Percentiles rank a stretch among this genome's conserved stretches.
These are phyloP conservation scores for Lophius americanus DNA, from an alignment of 2,797 vertebrate species.

Conservation along the genomic window DNA sequence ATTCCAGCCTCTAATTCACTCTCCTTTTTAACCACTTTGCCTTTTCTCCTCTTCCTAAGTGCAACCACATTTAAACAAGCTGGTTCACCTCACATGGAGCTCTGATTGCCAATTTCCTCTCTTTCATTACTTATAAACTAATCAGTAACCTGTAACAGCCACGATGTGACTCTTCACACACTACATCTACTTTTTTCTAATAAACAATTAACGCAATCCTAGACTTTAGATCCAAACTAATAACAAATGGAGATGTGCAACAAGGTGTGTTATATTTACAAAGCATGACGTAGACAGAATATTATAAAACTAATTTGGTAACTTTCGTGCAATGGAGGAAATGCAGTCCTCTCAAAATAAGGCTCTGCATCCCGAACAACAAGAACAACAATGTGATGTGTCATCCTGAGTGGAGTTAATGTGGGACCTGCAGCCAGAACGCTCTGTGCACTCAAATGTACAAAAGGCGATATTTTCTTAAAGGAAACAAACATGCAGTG, in stretches of 20 bases:
- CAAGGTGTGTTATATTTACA: not conserved
- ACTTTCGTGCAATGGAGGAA: not conserved
- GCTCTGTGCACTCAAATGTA: constrained; percentile 65
- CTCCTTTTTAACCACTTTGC: constrained; percentile 10
- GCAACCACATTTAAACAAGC: constrained; percentile 46
- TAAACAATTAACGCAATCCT: not conserved
- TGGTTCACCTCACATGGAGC: constrained; percentile 43
- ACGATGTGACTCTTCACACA: constrained; percentile 9
- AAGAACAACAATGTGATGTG: constrained; percentile 37
- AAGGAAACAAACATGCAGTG: constrained; percentile 84
- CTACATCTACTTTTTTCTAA: constrained; percentile 1
- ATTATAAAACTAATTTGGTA: not conserved
- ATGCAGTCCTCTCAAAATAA: constrained; percentile 5
- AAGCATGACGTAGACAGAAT: not conserved
- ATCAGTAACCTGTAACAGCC: constrained; percentile 50
- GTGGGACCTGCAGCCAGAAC: constrained; percentile 59
- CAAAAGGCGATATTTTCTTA: constrained; percentile 77
- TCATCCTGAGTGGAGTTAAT: constrained; percentile 61
- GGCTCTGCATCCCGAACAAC: constrained; percentile 1
- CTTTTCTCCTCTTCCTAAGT: constrained; percentile 9
- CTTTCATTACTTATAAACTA: constrained; percentile 60
- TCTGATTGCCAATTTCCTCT: constrained; percentile 68
- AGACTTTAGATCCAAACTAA: not conserved
- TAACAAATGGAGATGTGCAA: not conserved
- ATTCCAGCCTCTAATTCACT: not conserved